Evolutionary conservation across 2,113 vertebrate genomes (phyloP).

Genomic region (Acrocephalus kingi): DNA sequence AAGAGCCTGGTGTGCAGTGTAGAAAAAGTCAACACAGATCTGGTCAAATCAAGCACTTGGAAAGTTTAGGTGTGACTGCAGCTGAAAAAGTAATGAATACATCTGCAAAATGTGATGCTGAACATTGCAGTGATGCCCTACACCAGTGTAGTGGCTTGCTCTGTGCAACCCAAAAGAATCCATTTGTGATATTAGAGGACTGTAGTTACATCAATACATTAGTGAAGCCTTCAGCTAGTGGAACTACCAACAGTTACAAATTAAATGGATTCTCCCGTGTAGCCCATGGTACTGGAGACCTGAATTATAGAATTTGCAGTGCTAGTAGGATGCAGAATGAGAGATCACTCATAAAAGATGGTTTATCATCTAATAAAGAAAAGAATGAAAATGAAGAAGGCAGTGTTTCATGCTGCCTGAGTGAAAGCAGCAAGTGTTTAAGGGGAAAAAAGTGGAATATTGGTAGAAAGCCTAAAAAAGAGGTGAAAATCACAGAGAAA

Average conservation of each 20-base stretch:
- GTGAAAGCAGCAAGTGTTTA: slow-evolving; percentile 27
- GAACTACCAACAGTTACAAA: slow-evolving; percentile 6
- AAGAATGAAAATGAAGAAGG: slow-evolving; percentile 17
- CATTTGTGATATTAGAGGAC: slow-evolving; percentile 57
- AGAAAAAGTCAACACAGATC: slow-evolving; percentile 12
- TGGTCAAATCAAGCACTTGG: slow-evolving; percentile 11
- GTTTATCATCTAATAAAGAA: not conserved
- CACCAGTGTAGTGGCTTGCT: not conserved
- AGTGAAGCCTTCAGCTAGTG: slow-evolving; percentile 44
- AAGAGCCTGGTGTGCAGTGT: not conserved
- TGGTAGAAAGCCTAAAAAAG: slow-evolving; percentile 60
- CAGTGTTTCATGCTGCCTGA: slow-evolving; percentile 24
- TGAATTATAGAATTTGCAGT: not conserved
- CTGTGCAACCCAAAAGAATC: slow-evolving; percentile 52
- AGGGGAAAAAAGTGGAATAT: not conserved
- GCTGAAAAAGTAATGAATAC: slow-evolving; percentile 15
- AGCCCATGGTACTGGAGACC: slow-evolving; percentile 17
- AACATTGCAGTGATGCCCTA: not conserved
- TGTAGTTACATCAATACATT: slow-evolving; percentile 53
- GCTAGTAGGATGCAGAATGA: slow-evolving; percentile 12
- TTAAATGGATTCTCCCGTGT: slow-evolving; percentile 30
- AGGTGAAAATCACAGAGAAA: slow-evolving; percentile 41
- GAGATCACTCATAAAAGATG: not conserved
- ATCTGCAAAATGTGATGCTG: slow-evolving; percentile 12
- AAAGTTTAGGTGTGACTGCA: not conserved